These are phyloP conservation scores for Chelonoidis abingdonii DNA, from an alignment of 2,113 vertebrate genomes.

Conservation along the genomic window DNA sequence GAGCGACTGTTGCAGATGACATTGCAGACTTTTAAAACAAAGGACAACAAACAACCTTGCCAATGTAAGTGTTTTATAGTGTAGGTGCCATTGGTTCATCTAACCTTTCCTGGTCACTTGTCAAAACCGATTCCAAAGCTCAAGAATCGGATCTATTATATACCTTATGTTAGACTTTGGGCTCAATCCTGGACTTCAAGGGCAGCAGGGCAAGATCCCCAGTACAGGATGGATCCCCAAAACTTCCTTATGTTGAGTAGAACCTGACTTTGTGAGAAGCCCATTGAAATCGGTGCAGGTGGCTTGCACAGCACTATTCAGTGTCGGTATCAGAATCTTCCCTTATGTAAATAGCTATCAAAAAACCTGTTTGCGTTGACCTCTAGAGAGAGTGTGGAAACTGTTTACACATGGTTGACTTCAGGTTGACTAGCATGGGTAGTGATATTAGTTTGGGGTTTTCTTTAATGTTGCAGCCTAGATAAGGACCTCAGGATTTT, in stretches of 20 bases:
- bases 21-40: background rate
- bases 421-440: background rate
- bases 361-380: background rate
- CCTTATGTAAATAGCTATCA: background rate
- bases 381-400: background rate
- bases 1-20: background rate
- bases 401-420: background rate
- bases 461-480: background rate
- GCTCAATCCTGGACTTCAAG: background rate
- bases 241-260: background rate
- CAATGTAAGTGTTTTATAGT: background rate
- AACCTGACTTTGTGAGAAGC: background rate
- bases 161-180: background rate
- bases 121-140: background rate
- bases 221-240: background rate
- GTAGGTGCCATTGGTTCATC: background rate
- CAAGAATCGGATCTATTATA: background rate
- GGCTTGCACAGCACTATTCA: background rate
- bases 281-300: accelerated
- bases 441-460: background rate
- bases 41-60: background rate
- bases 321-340: background rate
- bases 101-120: background rate
- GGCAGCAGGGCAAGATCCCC: background rate
- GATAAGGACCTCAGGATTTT: constrained; percentile 8